Base-by-base conservation (phyloP, 53 echinoderm and acorn worm species). In the Crossaster papposus region DNA sequence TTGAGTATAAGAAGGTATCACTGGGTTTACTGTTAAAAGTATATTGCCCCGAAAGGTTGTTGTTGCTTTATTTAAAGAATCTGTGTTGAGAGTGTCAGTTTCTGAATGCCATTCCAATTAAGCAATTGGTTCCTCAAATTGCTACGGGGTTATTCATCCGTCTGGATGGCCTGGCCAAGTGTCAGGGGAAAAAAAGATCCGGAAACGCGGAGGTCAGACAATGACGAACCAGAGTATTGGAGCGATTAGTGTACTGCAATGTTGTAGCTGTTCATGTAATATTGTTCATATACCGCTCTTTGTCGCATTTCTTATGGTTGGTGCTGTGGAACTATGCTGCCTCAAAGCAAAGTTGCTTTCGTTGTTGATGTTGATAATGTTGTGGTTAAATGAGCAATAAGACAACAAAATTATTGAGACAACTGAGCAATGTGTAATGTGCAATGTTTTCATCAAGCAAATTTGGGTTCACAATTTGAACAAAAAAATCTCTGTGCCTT, bases 21-120 rank as follows among this genome's bases (percentile, higher is more conserved):
- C n/a, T n/a, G n/a, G n/a, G n/a, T n/a, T n/a, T n/a, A n/a, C n/a
- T n/a, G n/a, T 52, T 13, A 52, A 52, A 52, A 13, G 53, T 52
- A 10, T 13, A 52, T 51, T 28, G 24, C 38, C 38, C 29, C n/a
- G 14, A 51, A 44, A 18, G 23, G n/a, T n/a, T 18, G 64, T 64
- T 13, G 64, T 15, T 18, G 64, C 20, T 64, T 64, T 22, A 22
- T 3, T 64, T 64, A 18, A 22, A 64, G 11, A 10, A 30, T 72
- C 9, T 72, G 30, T 32, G 5, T 29, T 72, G 29, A 30, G 31
- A 74, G 32, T 18, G 18, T 32, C 17, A 14, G 36, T 18, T 35
- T 5, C 2, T 33, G 36, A 74, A 36, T 74, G 74, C 20, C 74
- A 74, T 33, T 68, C 68, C 68, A 68, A 68, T 68, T 68, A 68